Conservation (phyloP, 2,888 invertebrate genomes). For the Artemia sp. region DNA sequence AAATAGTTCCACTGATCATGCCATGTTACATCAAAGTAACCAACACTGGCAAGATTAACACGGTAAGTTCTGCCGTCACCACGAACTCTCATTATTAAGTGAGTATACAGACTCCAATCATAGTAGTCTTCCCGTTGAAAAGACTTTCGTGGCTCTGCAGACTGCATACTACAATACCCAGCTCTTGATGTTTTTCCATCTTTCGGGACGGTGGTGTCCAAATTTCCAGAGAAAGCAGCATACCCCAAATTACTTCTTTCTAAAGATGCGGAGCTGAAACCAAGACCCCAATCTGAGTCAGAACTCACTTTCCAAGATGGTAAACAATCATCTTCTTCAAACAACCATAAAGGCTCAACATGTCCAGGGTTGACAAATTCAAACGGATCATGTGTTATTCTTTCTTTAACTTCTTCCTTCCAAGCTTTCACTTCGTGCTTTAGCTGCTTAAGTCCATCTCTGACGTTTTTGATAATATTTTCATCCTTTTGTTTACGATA, state of each 20-base stretch:
- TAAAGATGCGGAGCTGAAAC: constrained; percentile 49
- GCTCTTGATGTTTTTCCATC: constrained; percentile 59
- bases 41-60: constrained; percentile 56
- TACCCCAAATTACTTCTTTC: constrained; percentile 46
- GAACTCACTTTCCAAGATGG: constrained; percentile 53
- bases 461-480: neutral
- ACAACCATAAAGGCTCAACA: constrained; percentile 54
- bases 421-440: constrained; percentile 48
- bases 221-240: constrained; percentile 51
- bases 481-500: neutral
- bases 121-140: constrained; percentile 51
- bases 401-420: constrained; percentile 47
- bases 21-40: constrained; percentile 68
- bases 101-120: constrained; percentile 61
- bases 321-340: constrained; percentile 43
- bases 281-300: constrained; percentile 66
- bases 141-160: constrained; percentile 52
- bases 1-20: constrained; percentile 70
- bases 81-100: constrained; percentile 55
- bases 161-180: constrained; percentile 65
- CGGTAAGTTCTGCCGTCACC: constrained; percentile 88
- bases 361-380: constrained; percentile 44
- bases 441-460: constrained; percentile 45
- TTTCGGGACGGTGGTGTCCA: constrained; percentile 51
- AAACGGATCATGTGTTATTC: constrained; percentile 44